Conservation (phyloP, 2,797 vertebrate species). For the Leptodactylus fallax region DNA sequence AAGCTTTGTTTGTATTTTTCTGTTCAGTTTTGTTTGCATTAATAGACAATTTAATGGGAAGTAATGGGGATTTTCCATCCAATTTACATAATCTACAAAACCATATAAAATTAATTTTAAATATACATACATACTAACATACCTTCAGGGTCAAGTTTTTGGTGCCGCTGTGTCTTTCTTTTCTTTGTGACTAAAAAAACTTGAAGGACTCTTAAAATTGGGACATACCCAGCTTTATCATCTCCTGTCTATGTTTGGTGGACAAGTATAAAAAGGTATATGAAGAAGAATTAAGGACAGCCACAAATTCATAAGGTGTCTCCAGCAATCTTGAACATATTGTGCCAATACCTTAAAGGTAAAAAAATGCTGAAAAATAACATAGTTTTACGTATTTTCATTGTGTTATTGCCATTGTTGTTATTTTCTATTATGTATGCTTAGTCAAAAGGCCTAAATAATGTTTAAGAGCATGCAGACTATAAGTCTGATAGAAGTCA, state of each 20-base stretch:
- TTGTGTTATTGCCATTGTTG: not conserved
- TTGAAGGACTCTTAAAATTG: not conserved
- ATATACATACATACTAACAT: no score
- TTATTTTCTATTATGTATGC: not conserved
- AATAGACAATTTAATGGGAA: not conserved
- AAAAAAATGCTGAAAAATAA: no score
- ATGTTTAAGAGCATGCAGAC: not conserved
- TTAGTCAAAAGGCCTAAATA: not conserved
- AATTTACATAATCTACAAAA: not conserved
- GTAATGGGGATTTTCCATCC: not conserved
- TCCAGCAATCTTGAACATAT: not conserved
- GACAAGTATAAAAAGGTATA: not conserved
- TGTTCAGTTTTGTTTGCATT: conserved; percentile 46
- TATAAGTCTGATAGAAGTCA: not conserved
- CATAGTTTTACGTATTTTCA: not conserved
- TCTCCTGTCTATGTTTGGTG: not conserved
- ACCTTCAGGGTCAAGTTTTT: not conserved
- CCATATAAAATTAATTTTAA: not conserved
- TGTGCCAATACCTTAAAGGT: not conserved
- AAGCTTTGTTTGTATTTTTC: conserved; percentile 71
- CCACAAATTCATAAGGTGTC: not conserved
- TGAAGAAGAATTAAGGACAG: not conserved
- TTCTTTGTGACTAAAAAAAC: not conserved
- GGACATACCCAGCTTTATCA: not conserved
- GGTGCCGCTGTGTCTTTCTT: not conserved